phyloP scores from a whole-genome alignment of 2,888 invertebrate genomes.

The Thymelicus acteon region DNA sequence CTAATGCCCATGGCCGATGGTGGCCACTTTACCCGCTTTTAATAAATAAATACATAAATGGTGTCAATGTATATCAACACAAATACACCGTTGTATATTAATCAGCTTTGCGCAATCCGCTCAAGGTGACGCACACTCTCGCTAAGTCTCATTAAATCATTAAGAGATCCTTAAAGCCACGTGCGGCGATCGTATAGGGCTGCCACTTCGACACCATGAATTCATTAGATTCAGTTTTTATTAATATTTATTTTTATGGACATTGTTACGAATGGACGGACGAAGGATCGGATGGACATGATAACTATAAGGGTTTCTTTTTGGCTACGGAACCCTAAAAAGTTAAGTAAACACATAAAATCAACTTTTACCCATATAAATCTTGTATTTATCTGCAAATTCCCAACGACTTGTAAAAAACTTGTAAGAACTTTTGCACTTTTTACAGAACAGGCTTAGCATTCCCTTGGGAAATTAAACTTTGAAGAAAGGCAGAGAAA shows the following conservation, averaged over 20 bases:
- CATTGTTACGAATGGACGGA: no score
- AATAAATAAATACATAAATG: no score
- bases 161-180: slow-evolving; percentile 39
- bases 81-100: slow-evolving; percentile 38
- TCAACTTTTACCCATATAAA: slow-evolving; percentile 25
- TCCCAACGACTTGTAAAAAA: slow-evolving; percentile 28
- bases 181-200: slow-evolving; percentile 23
- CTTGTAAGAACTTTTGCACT: slow-evolving; percentile 35
- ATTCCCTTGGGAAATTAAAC: slow-evolving; percentile 35
- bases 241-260: no score
- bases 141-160: slow-evolving; percentile 48
- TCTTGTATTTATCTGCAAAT: slow-evolving; percentile 34
- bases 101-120: slow-evolving; percentile 43
- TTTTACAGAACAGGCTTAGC: slow-evolving; percentile 35
- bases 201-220: background rate
- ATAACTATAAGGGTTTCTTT: no score
- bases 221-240: background rate
- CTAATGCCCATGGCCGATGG: no score
- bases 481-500: slow-evolving; percentile 30
- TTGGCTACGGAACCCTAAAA: background rate
- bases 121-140: slow-evolving; percentile 43
- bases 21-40: no score
- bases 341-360: slow-evolving; percentile 11
- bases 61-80: no score
- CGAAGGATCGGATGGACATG: no score